These are phyloP conservation scores for Aporrectodea caliginosa DNA, from an alignment of 1,140 invertebrate genomes.

Conservation along the genomic window DNA sequence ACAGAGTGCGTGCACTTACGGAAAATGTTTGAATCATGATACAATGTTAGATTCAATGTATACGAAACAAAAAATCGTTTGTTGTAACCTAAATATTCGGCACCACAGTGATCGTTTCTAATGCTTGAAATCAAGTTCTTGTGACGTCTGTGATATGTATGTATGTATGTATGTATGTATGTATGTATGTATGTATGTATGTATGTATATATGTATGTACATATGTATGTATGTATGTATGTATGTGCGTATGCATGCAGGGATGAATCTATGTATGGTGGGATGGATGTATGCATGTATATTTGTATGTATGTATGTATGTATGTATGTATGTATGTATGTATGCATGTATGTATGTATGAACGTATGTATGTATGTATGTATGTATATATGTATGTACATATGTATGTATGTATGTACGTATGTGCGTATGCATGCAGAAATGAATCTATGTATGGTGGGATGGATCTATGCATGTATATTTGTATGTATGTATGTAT, in stretches of 20 bases:
- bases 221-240: constrained; percentile 4
- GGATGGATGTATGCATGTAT: neutral
- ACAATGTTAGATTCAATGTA: no score
- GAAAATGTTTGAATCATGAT: no score
- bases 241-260: neutral
- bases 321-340: constrained; percentile 5
- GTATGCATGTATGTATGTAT: constrained; percentile 4
- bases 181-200: constrained; percentile 5
- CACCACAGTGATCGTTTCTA: no score
- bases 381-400: constrained; percentile 4
- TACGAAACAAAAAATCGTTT: no score
- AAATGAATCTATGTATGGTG: neutral
- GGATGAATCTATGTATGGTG: no score
- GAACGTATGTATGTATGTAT: constrained; percentile 7
- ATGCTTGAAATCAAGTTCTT: no score
- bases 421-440: neutral
- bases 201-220: constrained; percentile 1
- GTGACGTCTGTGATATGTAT: no score
- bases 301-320: constrained; percentile 1
- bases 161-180: constrained; percentile 5
- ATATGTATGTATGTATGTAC: constrained; percentile 4
- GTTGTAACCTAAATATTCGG: no score
- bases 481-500: constrained; percentile 20
- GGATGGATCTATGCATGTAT: no score
- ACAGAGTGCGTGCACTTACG: no score